Percentiles rank a stretch among this genome's conserved stretches.
Evolutionary conservation across 2,888 invertebrate genomes (phyloP).

Genomic region (Nomada lathburiana): DNA sequence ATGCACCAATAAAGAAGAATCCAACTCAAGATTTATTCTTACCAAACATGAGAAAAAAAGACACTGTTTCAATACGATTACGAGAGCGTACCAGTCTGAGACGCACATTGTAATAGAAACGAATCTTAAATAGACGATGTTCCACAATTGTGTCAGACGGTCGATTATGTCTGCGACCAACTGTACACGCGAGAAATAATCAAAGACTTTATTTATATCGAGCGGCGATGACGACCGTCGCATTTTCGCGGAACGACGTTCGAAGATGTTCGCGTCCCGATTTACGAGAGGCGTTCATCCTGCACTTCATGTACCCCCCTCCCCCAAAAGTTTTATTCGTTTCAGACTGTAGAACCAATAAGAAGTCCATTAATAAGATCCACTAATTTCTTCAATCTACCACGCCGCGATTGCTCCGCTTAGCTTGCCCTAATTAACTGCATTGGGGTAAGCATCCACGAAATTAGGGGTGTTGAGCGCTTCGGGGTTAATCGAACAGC

Average conservation of each 20-base stretch:
- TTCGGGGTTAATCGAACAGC: conserved; percentile 45
- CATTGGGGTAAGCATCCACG: conserved; percentile 14
- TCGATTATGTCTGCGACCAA: no score
- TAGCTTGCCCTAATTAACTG: not conserved
- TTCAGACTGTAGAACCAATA: not conserved
- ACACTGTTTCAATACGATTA: no score
- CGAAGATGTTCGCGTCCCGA: not conserved
- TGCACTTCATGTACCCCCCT: not conserved
- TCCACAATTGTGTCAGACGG: no score
- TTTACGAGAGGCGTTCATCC: not conserved
- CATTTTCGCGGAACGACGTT: conserved; percentile 5
- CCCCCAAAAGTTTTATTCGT: not conserved
- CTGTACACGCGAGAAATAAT: conserved; percentile 7
- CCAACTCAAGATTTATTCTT: no score
- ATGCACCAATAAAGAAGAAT: no score
- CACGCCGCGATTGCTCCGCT: not conserved
- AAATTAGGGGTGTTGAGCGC: conserved; percentile 30
- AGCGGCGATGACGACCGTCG: conserved; percentile 2
- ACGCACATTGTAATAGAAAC: no score
- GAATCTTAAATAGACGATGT: no score
- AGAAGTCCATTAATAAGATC: not conserved
- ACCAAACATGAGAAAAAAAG: no score
- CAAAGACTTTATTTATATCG: conserved; percentile 17
- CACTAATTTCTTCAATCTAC: not conserved
- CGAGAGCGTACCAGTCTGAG: no score